Conservation (phyloP, 2,888 invertebrate genomes). For the Magallana nippona region DNA sequence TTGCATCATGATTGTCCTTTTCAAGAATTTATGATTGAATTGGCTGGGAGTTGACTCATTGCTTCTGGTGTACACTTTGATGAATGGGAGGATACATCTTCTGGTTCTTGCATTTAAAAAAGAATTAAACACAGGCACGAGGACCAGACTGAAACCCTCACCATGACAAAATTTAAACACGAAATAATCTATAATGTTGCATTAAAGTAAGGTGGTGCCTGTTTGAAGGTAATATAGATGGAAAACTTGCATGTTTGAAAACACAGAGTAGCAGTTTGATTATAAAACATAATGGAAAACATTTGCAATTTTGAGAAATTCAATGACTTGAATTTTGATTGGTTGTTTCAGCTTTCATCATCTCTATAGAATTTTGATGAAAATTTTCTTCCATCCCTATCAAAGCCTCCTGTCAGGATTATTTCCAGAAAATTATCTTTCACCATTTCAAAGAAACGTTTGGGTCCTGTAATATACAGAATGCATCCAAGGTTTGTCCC, state of each 20-base stretch:
- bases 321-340: neutral
- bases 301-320: neutral
- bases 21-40: neutral
- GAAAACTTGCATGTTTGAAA: neutral
- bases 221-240: neutral
- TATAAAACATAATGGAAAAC: neutral
- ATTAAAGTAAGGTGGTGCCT: neutral
- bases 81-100: neutral
- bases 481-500: neutral
- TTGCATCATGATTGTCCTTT: neutral
- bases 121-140: neutral
- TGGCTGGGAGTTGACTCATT: neutral
- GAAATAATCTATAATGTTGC: neutral
- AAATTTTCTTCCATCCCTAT: neutral
- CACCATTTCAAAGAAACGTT: neutral
- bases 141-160: neutral
- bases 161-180: neutral
- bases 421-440: neutral
- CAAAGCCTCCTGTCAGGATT: neutral
- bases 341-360: constrained; percentile 1
- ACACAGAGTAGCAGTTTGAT: neutral
- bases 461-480: neutral
- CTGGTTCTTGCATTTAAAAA: neutral
- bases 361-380: neutral
- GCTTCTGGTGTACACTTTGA: neutral